phyloP scores from a whole-genome alignment of 2,888 invertebrate species.

The Blera fallax region DNA sequence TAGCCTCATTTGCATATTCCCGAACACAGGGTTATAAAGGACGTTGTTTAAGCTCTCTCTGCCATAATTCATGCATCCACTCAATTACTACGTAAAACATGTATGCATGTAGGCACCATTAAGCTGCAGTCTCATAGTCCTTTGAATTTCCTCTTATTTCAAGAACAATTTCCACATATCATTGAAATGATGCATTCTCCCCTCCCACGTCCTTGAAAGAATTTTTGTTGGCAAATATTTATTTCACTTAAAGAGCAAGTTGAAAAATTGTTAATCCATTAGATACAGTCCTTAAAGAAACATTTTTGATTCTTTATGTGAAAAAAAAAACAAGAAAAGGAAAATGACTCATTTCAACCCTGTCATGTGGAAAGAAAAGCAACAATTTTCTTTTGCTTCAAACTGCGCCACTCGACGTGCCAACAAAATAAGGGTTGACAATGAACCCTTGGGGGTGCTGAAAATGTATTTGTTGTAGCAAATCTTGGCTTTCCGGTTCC shows the following conservation, averaged over 20 bases:
- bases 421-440: conserved; percentile 8
- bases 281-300: not conserved
- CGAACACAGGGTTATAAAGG: not conserved
- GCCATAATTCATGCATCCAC: not conserved
- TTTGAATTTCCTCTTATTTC: not conserved
- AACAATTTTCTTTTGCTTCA: conserved; percentile 46
- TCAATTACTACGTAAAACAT: not conserved
- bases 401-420: conserved; percentile 27
- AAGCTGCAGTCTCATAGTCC: not conserved
- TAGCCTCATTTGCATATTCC: not conserved
- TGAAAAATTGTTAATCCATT: not conserved
- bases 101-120: not conserved
- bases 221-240: conserved; percentile 25
- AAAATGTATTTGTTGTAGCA: conserved; percentile 4
- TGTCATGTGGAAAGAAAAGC: conserved; percentile 39
- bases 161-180: not conserved
- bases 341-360: conserved; percentile 52
- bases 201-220: not conserved
- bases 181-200: not conserved
- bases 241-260: not conserved
- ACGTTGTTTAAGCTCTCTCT: not conserved
- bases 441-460: conserved; percentile 6
- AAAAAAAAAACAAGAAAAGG: conserved; percentile 15
- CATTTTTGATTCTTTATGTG: conserved; percentile 1
- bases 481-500: conserved; percentile 1